Percentiles rank a stretch among this genome's conserved stretches.
Conservation (phyloP, 2,797 vertebrate genomes). For the Lagodon rhomboides region DNA sequence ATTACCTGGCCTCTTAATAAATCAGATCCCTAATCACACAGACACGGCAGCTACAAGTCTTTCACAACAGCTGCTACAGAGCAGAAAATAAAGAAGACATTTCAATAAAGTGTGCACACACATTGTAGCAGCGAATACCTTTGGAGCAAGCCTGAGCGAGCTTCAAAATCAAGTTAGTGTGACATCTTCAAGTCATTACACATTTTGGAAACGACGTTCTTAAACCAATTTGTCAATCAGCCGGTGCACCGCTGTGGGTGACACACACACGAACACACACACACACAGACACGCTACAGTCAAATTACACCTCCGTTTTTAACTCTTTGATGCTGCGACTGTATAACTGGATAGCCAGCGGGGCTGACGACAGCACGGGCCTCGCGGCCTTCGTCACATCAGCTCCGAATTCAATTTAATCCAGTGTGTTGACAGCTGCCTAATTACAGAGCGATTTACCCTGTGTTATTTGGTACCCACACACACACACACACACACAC, state of each 20-base stretch:
- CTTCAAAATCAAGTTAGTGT: conserved; percentile 7
- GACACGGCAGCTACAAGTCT: conserved; percentile 41
- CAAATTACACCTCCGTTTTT: neutral
- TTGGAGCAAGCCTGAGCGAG: conserved; percentile 32
- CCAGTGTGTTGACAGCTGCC: conserved; percentile 63
- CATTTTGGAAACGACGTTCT: conserved; percentile 50
- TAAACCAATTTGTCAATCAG: conserved; percentile 66
- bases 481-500: conserved; percentile 10
- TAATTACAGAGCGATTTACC: conserved; percentile 57
- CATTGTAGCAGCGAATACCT: conserved; percentile 4
- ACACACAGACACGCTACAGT: conserved; percentile 31
- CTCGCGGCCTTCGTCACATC: conserved; percentile 38
- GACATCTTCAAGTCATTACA: conserved; percentile 57
- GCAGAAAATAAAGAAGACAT: neutral
- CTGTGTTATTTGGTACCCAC: conserved; percentile 34
- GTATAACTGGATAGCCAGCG: conserved; percentile 46
- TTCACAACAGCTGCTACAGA: conserved; percentile 31
- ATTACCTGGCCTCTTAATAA: conserved; percentile 56
- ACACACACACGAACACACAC: conserved; percentile 27
- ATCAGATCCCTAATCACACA: conserved; percentile 46
- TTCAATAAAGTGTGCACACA: neutral
- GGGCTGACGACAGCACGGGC: conserved; percentile 10
- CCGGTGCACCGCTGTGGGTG: neutral
- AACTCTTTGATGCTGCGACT: conserved; percentile 45
- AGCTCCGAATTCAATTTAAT: conserved; percentile 56